Percentiles rank a stretch among this genome's conserved stretches.
Evolutionary conservation across 2,888 invertebrate species (phyloP).

Genomic region (Ganaspis brasiliensis): DNA sequence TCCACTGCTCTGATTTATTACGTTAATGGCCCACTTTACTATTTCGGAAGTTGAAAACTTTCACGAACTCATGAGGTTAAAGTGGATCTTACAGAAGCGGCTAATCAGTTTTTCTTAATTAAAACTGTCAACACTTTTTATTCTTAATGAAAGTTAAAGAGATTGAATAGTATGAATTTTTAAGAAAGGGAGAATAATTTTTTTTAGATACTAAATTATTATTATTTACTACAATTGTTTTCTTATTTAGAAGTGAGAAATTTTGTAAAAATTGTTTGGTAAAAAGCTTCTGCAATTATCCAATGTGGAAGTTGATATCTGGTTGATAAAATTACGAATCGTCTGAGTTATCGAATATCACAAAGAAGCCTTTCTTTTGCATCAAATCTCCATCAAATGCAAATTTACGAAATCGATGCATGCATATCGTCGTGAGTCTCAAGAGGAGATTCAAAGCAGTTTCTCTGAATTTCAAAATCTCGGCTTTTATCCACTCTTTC

Average conservation of each 20-base stretch:
- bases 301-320: too few species aligned
- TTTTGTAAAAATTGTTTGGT: not conserved
- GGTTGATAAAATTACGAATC: conserved; percentile 1
- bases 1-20: conserved; percentile 39
- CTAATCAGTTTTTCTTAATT: conserved; percentile 17
- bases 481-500: not conserved
- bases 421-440: conserved; percentile 1
- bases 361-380: conserved; percentile 6
- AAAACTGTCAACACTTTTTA: conserved; percentile 21
- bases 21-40: conserved; percentile 38
- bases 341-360: conserved; percentile 25
- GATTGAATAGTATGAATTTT: too few species aligned
- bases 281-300: not conserved
- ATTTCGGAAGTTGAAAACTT: conserved; percentile 37
- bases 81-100: conserved; percentile 31
- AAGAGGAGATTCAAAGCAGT: conserved; percentile 27
- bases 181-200: too few species aligned
- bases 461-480: conserved; percentile 36
- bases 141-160: not conserved
- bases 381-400: conserved; percentile 38
- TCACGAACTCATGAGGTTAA: conserved; percentile 21
- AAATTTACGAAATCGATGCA: conserved; percentile 22
- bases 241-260: too few species aligned
- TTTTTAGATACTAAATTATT: too few species aligned
- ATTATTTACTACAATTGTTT: too few species aligned